A percentile compares a stretch with the other conserved stretches of the same genome.
phyloP scores from a whole-genome alignment of 2,888 invertebrate species.

The Sphaeridia pumilis region DNA sequence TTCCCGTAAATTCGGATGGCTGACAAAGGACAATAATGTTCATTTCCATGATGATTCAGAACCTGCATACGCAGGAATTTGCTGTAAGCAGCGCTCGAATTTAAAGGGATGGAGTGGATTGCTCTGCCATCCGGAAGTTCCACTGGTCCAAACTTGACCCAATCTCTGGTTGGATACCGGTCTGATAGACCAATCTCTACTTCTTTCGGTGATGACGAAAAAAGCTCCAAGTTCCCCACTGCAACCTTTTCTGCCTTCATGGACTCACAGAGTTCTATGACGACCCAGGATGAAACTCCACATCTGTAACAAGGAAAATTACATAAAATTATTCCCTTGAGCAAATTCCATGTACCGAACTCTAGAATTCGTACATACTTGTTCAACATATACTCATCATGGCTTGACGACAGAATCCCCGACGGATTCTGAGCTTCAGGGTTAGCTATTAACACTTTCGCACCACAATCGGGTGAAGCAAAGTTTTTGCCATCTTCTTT shows the following conservation, averaged over 20 bases:
- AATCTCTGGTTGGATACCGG: constrained; percentile 63
- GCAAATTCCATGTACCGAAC: not conserved
- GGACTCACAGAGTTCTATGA: constrained; percentile 95
- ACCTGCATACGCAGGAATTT: constrained; percentile 51
- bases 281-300: constrained; percentile 83
- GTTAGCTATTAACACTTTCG: constrained; percentile 87
- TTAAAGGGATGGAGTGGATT: constrained; percentile 33
- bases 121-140: constrained; percentile 29
- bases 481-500: constrained; percentile 60
- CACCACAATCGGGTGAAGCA: constrained; percentile 92
- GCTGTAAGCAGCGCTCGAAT: constrained; percentile 37
- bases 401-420: constrained; percentile 73
- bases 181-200: constrained; percentile 79
- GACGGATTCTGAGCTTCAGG: constrained; percentile 78
- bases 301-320: constrained; percentile 45
- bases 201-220: constrained; percentile 90
- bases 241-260: constrained; percentile 72
- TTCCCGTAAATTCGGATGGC: constrained; percentile 86
- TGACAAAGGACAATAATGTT: constrained; percentile 97
- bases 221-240: constrained; percentile 92
- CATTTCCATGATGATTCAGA: constrained; percentile 85
- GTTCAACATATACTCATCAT: constrained; percentile 96
- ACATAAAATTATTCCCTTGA: not conserved
- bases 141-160: constrained; percentile 31
- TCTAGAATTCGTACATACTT: constrained; percentile 41